Conservation (phyloP, 2,797 vertebrate genomes). For the Diglossa cyanea region DNA sequence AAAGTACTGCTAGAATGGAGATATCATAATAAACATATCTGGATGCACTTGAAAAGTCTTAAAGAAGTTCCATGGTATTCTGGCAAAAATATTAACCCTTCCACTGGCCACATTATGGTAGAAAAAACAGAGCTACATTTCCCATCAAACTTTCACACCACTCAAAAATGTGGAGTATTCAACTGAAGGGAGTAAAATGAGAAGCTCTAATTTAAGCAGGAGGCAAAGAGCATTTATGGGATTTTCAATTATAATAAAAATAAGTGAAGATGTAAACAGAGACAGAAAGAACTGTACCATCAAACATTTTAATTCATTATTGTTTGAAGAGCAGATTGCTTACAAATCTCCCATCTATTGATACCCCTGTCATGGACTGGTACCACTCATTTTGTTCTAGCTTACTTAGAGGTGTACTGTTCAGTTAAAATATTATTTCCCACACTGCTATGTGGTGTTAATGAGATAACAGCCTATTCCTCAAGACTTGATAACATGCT, state of each 20-base stretch:
- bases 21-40: background rate
- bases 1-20: background rate
- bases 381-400: slow-evolving; percentile 52
- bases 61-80: background rate
- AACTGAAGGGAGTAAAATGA: slow-evolving; percentile 22
- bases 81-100: background rate
- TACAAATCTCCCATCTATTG: slow-evolving; percentile 68
- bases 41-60: background rate
- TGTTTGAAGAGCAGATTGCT: slow-evolving; percentile 75
- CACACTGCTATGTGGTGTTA: background rate
- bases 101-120: background rate
- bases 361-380: slow-evolving; percentile 55
- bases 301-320: slow-evolving; percentile 75
- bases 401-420: slow-evolving; percentile 1
- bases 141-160: background rate
- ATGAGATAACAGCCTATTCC: background rate
- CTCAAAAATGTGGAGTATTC: slow-evolving; percentile 31
- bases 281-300: slow-evolving; percentile 70
- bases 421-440: background rate
- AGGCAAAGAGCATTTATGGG: slow-evolving; percentile 54
- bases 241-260: slow-evolving; percentile 75
- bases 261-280: slow-evolving; percentile 72
- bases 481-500: background rate
- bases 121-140: background rate
- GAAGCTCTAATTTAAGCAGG: slow-evolving; percentile 48